Base-by-base conservation (phyloP, 2,113 vertebrate species). In the Cottus gobio region DNA sequence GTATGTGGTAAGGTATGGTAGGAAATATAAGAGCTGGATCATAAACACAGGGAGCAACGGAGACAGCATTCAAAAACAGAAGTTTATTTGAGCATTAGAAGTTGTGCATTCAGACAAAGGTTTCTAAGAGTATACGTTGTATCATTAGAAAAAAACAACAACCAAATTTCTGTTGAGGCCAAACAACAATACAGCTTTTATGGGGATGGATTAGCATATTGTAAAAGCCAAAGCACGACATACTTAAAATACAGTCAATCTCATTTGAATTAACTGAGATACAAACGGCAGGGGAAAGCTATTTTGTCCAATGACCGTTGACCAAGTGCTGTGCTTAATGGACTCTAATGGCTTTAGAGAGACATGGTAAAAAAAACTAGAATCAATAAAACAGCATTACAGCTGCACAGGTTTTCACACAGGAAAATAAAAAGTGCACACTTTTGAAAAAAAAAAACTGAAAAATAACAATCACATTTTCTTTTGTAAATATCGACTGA, bases 331-430 rank as follows among this genome's bases (percentile, higher is more conserved):
- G 13, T 7, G 61, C 62, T 31, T 56, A 87, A 82, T 89, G 85
- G 85, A 74, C 48, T 74, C 54, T 77, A 68, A 89, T 75, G 46
- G 70, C 58, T 71, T 58, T 10, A 77, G 44, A 73, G 18, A 65
- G 3, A 20, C 62, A 70, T 52, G 50, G 66, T 11, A 52, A 52
- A 66, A 66, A 73, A 80, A 69, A 82, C 9, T 18, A 68, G 15
- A 52, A 77, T 89, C 85, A 80, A 75, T 83, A 69, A 5, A 34
- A 52, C 28, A 84, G 18, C 73, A 71, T 74, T 63, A 83, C 48
- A 13, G 50, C 50, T 56, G 60, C 8, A 60, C 7, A 24, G 31
- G 52, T 13, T 36, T 61, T 75, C 62, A 77, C 34, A 64, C 10
- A 60, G n/a, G 5, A 57, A 15, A 12, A 54, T n/a, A 16, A 58